These are phyloP conservation scores for Acronicta aceris DNA, from an alignment of 2,888 invertebrate species.

Conservation along the genomic window DNA sequence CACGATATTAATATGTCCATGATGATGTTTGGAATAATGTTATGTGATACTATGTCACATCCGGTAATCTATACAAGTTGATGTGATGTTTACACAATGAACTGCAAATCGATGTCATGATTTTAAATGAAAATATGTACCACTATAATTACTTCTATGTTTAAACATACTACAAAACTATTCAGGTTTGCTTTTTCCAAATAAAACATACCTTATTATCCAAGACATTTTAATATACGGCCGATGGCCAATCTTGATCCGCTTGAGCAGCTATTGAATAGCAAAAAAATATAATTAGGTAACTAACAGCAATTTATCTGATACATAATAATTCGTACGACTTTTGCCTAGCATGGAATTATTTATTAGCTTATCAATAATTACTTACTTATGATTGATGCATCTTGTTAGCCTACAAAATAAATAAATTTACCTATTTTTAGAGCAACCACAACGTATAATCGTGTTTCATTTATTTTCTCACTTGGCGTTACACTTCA, in stretches of 20 bases:
- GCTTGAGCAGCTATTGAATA: slow-evolving; percentile 72
- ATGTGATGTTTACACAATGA: neutral
- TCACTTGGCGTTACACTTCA: slow-evolving; percentile 47
- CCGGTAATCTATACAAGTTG: neutral
- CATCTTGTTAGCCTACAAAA: slow-evolving; percentile 11
- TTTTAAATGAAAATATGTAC: no score
- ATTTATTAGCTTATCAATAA: slow-evolving; percentile 13
- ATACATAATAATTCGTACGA: slow-evolving; percentile 14
- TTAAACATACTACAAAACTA: neutral
- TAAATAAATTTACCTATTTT: slow-evolving; percentile 7
- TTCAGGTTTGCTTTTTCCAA: slow-evolving; percentile 4
- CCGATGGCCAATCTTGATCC: slow-evolving; percentile 69
- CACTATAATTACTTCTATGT: neutral
- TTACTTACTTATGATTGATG: slow-evolving; percentile 10
- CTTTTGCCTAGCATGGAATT: slow-evolving; percentile 16
- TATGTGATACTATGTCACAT: neutral
- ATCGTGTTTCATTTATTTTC: slow-evolving; percentile 16
- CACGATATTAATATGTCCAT: neutral
- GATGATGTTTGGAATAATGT: neutral
- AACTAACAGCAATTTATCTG: slow-evolving; percentile 30
- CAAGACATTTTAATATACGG: slow-evolving; percentile 71
- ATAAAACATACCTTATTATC: slow-evolving; percentile 74
- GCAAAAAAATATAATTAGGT: slow-evolving; percentile 57
- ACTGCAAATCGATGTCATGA: neutral
- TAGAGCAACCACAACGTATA: slow-evolving; percentile 24